Base-by-base conservation (phyloP, 2,113 vertebrate genomes). In the Dinomys branickii region DNA sequence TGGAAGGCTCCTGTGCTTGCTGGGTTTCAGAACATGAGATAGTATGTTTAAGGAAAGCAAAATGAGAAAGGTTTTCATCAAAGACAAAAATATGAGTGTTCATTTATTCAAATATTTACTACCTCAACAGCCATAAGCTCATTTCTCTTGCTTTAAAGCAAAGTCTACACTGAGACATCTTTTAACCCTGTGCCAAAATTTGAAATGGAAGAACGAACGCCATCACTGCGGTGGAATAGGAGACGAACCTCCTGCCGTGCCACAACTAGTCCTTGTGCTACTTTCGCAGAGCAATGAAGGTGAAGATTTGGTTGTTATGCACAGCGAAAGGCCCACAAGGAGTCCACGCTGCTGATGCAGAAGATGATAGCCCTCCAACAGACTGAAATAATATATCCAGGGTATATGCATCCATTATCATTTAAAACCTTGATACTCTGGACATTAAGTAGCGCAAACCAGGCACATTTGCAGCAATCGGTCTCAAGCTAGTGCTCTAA, bases 121-220 rank as follows among this genome's bases (percentile, higher is more conserved):
- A 5, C 82, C 19, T 28, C 71, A 8, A 54, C 77, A 86, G 58
- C 13, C 24, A 47, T 73, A 86, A 93, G 35, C 35, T 91, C 26
- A 94, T 96, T 63, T 91, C 50, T 91, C 80, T 96, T 69, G 35
- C 22, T 96, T 97, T 69, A 87, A 94, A 97, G 71, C 19, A 69
- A 87, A 92, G 90, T 52, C 1, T 30, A 80, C 47, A 26, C 12
- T 47, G 47, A 26, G 95, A 59, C 16, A 47, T 28, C 77, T 94
- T 95, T 95, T 77, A 93, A 67, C 44, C 17, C 5, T 63, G 52
- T 71, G 84, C 81, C 71, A 88, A 85, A 90, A 82, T 73, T 20
- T 93, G 75, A 90, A 88, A 83, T 73, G 24, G 26, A 78, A 95
- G 50, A 73, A 59, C 75, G 41, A 91, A 38, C 38, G 5, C 5